These are phyloP conservation scores for Ophraella communa DNA, from an alignment of 2,888 invertebrate genomes.

Conservation along the genomic window DNA sequence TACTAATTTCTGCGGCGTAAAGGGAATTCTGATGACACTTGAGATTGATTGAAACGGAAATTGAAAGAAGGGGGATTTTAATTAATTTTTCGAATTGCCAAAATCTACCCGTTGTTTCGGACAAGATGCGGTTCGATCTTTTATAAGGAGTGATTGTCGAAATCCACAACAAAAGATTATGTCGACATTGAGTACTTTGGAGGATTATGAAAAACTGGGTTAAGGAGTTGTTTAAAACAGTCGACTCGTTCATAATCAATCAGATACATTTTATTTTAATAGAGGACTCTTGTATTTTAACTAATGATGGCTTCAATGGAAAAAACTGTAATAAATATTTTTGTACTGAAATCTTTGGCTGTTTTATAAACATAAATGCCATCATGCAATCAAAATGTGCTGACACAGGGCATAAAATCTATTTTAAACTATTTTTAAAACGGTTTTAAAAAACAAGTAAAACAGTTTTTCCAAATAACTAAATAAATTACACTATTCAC, in stretches of 20 bases:
- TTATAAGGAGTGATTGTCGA: neutral
- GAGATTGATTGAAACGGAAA: constrained; percentile 23
- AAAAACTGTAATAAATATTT: no score
- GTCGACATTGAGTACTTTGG: neutral
- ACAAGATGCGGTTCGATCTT: constrained; percentile 8
- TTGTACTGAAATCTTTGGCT: no score
- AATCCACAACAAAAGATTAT: neutral
- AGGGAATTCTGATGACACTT: constrained; percentile 20
- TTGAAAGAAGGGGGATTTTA: constrained; percentile 21
- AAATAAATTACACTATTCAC: no score
- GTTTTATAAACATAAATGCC: no score
- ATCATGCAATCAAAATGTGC: no score
- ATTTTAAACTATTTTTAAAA: no score
- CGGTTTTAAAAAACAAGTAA: no score
- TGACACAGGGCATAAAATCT: no score
- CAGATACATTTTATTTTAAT: neutral
- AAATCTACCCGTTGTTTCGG: constrained; percentile 5
- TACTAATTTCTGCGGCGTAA: constrained; percentile 20
- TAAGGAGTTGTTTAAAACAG: neutral
- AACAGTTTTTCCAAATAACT: no score
- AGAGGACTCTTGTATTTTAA: no score
- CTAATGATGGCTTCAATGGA: no score
- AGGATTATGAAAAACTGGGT: neutral
- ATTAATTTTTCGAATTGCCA: constrained; percentile 15
- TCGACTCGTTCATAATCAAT: neutral